Percentiles rank a stretch among this genome's conserved stretches.
Evolutionary conservation across 2,888 invertebrate genomes (phyloP).

Genomic region (Coelogynopora nodosa): DNA sequence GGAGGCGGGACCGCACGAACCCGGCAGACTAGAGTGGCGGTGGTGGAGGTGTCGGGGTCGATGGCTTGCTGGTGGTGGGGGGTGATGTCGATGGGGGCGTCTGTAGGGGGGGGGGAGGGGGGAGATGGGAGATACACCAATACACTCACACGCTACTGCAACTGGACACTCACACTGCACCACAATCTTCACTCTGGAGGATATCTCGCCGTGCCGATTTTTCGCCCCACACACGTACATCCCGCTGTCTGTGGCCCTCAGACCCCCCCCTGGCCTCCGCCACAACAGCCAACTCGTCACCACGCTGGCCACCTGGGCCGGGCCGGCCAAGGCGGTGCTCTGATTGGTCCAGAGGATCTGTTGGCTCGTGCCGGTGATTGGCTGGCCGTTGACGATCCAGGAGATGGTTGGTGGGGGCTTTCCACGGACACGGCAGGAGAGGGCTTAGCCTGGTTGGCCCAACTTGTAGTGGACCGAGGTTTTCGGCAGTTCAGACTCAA

Average conservation of each 20-base stretch:
- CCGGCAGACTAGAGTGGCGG: not conserved
- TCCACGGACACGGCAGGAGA: conserved; percentile 52
- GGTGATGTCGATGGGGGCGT: conserved; percentile 49
- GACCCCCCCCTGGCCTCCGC: conserved; percentile 48
- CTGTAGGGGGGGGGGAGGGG: conserved; percentile 21
- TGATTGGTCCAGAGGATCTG: conserved; percentile 39
- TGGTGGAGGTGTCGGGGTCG: not conserved
- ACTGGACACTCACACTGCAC: conserved; percentile 48
- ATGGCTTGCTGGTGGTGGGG: conserved; percentile 50
- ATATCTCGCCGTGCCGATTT: conserved; percentile 50
- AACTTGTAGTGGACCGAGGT: conserved; percentile 48
- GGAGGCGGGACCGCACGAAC: not conserved
- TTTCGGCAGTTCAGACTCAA: not conserved
- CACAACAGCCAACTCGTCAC: conserved; percentile 54
- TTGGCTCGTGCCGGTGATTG: conserved; percentile 39
- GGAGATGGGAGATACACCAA: too few relatives aligned
- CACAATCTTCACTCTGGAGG: conserved; percentile 49
- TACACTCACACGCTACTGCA: too few relatives aligned
- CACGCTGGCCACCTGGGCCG: conserved; percentile 49
- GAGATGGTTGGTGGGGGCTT: conserved; percentile 52
- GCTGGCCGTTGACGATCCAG: conserved; percentile 53
- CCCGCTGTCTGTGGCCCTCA: conserved; percentile 48
- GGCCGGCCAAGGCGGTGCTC: conserved; percentile 48
- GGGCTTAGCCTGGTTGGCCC: conserved; percentile 48
- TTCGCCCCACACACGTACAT: conserved; percentile 50